Percentiles rank a stretch among this genome's conserved stretches.
These are phyloP conservation scores for Agrenia bidenticulata DNA, from an alignment of 2,888 invertebrate species.

Conservation along the genomic window DNA sequence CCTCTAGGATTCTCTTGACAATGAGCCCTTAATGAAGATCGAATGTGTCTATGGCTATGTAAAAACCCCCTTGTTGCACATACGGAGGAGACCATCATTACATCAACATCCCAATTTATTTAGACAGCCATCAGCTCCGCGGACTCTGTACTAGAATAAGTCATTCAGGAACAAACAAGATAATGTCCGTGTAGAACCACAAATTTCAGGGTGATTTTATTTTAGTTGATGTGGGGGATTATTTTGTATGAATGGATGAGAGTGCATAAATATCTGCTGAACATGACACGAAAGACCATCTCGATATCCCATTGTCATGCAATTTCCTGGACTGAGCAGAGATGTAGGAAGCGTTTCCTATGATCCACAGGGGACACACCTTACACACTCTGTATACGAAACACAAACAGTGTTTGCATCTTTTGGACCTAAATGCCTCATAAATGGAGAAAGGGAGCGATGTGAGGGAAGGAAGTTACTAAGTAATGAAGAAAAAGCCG, in stretches of 20 bases:
- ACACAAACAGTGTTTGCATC: background rate
- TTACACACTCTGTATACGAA: no score
- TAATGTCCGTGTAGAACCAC: constrained; percentile 1
- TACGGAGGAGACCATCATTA: constrained; percentile 7
- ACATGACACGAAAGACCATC: constrained; percentile 9
- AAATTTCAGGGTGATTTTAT: background rate
- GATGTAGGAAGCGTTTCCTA: constrained; percentile 38
- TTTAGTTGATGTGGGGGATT: background rate
- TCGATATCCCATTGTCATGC: constrained; percentile 47
- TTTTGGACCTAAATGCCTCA: background rate
- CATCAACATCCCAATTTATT: constrained; percentile 2
- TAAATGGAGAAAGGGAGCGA: constrained; percentile 1
- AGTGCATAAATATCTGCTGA: background rate
- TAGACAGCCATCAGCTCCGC: background rate
- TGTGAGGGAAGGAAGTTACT: background rate
- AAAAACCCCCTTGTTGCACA: background rate
- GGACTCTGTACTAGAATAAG: background rate
- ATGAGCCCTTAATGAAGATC: constrained; percentile 52
- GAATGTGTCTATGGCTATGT: constrained; percentile 40
- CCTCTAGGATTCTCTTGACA: constrained; percentile 37
- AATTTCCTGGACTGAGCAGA: constrained; percentile 44
- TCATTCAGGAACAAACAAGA: constrained; percentile 9
- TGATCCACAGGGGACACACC: constrained; percentile 50
- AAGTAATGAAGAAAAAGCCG: constrained; percentile 19
- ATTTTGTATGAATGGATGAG: no score